A percentile compares a stretch with the other conserved stretches of the same genome.
These are phyloP conservation scores for Hemistola chrysoprasaria DNA, from an alignment of 2,888 invertebrate species.

Conservation along the genomic window DNA sequence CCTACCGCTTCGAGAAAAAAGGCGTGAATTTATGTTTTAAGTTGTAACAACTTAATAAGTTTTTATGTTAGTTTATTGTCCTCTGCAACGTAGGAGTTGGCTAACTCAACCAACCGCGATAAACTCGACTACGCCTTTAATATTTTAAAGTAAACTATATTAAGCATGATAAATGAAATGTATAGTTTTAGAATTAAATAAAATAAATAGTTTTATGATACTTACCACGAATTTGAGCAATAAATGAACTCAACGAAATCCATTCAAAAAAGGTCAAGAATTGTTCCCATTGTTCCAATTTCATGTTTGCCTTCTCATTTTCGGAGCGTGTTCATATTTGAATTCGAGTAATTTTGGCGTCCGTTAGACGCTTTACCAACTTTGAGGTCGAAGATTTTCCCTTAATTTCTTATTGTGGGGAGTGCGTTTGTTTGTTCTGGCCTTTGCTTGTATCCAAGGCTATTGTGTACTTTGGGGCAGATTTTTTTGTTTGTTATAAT, in stretches of 20 bases:
- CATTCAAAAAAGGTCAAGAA: constrained; percentile 50
- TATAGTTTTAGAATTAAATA: no score
- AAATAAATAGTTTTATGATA: not conserved
- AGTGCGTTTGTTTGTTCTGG: constrained; percentile 20
- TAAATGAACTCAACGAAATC: constrained; percentile 6
- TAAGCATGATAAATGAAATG: no score
- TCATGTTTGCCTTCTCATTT: constrained; percentile 67
- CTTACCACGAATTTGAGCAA: not conserved
- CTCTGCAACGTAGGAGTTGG: no score
- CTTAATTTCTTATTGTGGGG: constrained; percentile 44
- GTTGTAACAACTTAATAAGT: no score
- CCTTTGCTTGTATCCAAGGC: constrained; percentile 22
- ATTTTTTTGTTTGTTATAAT: no score
- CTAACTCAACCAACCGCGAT: no score
- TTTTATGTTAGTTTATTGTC: no score
- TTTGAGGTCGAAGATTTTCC: constrained; percentile 53
- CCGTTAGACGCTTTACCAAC: constrained; percentile 36
- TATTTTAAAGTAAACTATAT: no score
- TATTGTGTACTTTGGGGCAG: no score
- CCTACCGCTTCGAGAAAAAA: no score
- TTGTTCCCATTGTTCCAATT: constrained; percentile 57
- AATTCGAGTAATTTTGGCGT: constrained; percentile 52
- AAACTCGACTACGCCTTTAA: no score
- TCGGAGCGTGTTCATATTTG: constrained; percentile 64
- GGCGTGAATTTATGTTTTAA: no score